Conservation (phyloP, 2,113 vertebrate genomes). For the Actenoides lindsayi region DNA sequence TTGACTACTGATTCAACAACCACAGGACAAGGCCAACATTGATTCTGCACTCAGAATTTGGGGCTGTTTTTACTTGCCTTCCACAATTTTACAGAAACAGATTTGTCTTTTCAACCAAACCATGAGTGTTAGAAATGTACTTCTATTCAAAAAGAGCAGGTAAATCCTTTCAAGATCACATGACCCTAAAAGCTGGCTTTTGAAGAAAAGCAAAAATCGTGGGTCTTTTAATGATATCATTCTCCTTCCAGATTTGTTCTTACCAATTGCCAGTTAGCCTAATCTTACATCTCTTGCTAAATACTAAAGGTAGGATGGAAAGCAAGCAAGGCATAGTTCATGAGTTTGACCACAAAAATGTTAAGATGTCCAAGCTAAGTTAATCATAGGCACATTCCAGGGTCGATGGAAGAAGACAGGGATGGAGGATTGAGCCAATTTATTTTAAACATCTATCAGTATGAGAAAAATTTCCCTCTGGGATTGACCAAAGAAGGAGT, state of each 20-base stretch:
- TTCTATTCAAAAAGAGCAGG: conserved; percentile 1
- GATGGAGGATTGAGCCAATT: neutral
- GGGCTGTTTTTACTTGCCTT: neutral
- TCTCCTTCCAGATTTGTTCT: neutral
- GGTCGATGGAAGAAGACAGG: neutral
- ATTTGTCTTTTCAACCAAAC: neutral
- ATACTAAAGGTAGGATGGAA: neutral
- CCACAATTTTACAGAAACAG: neutral
- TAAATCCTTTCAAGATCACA: too few species aligned
- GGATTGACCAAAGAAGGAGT: neutral
- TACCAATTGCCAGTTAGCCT: neutral
- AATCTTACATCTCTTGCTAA: neutral
- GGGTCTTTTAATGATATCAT: neutral
- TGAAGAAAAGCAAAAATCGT: neutral
- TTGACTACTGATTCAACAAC: neutral
- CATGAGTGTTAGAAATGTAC: neutral
- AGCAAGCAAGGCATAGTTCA: neutral
- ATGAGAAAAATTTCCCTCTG: neutral
- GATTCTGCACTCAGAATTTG: neutral
- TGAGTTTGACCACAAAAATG: neutral
- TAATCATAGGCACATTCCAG: neutral
- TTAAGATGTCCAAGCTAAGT: neutral
- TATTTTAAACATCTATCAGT: neutral
- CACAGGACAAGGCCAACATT: neutral
- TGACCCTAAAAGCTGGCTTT: neutral